Base-by-base conservation (phyloP, 2,888 invertebrate species). In the Priocnemis perturbator region DNA sequence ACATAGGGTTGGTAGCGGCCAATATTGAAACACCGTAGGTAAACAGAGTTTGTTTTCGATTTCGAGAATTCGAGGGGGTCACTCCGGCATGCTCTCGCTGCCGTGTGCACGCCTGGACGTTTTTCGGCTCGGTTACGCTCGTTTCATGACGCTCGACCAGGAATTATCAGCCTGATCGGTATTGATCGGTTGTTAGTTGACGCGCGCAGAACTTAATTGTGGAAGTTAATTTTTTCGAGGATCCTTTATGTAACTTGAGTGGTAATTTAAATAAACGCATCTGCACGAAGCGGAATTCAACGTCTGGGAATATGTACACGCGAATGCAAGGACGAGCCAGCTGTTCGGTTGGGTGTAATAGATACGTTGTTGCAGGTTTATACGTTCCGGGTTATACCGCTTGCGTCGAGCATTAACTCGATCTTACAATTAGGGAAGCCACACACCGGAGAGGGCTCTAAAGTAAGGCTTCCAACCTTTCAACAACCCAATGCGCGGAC, bases 341-440 rank as follows among this genome's bases (percentile, higher is more conserved):
- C 58, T 61, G 65, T 68, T 58, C 64, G 56, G 55, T 64, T 44
- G 53, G 48, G 61, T 45, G 57, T 45, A 59, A 70, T 74, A 68
- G 73, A 69, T 57, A 15, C 23, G 11, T 73, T 75, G 77, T 68
- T 70, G 77, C 74, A 60, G 69, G 71, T 81, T 83, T 84, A 85
- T 84, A 83, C 83, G 84, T 74, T 83, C 72, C 74, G 76, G 70
- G 77, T 79, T 85, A 85, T 84, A 79, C 78, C 78, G 65, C 70
- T 69, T 71, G 81, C 74, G 74, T 59, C 79, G 73, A 71, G 84
- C 82, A 82, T 85, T 85, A 85, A 84, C 81, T 74, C 77, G 78
- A 81, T 81, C 73, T 79, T 67, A 60, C 53, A 58, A n/a, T n/a
- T n/a, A 5, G 71, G 72, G 81, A 81, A 83, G 81, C 83, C 83